Evolutionary conservation across 1,140 invertebrate genomes (phyloP).

Genomic region (Lucilia cuprina): DNA sequence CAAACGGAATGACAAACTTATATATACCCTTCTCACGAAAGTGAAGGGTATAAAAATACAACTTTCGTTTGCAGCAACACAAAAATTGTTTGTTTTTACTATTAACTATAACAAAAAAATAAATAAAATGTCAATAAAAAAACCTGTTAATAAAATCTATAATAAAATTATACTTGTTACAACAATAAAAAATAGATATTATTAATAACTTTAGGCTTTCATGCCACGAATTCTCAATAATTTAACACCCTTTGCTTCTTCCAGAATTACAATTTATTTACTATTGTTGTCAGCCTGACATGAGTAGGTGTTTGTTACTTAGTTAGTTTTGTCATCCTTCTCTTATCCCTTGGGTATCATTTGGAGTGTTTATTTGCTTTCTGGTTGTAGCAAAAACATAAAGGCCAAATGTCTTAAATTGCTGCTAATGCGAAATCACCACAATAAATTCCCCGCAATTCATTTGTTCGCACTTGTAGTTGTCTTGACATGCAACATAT

Average conservation of each 20-base stretch:
- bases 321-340: not conserved
- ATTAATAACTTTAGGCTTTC: not conserved
- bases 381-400: not conserved
- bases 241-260: too few species aligned
- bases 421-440: not conserved
- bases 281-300: not conserved
- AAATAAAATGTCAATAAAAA: not conserved
- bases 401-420: not conserved
- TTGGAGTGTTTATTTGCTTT: not conserved
- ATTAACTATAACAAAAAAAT: not conserved
- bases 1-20: too few species aligned
- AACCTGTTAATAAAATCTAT: not conserved
- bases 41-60: too few species aligned
- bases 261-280: too few species aligned
- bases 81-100: not conserved
- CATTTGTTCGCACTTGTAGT: slow-evolving; percentile 14
- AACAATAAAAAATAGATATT: not conserved
- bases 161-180: not conserved
- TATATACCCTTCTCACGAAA: too few species aligned
- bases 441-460: slow-evolving; percentile 7
- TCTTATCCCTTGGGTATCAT: not conserved
- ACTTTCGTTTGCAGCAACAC: not conserved
- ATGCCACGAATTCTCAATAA: not conserved
- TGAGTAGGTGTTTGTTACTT: not conserved
- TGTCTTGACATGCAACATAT: not conserved